Conservation (phyloP, 2,888 invertebrate genomes). For the Nineta flava region DNA sequence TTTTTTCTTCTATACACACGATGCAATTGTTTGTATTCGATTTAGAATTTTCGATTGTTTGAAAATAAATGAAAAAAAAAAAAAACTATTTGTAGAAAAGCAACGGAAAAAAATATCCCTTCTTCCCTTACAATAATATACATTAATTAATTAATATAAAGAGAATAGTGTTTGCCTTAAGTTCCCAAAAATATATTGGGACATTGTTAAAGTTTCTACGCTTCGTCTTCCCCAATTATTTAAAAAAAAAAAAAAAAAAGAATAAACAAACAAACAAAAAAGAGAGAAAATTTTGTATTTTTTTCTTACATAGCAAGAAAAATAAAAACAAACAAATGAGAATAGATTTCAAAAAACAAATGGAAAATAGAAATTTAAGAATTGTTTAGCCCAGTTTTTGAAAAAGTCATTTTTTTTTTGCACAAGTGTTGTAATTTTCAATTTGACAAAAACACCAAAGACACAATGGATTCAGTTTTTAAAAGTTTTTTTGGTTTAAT, state of each 20-base stretch:
- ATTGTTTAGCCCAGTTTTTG: not conserved
- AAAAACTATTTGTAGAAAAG: not conserved
- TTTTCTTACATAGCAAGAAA: not conserved
- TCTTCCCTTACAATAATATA: not conserved
- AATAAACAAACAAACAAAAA: not conserved
- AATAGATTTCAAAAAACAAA: no score
- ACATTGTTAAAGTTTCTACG: conserved; percentile 4
- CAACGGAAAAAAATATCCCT: not conserved
- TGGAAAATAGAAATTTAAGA: not conserved
- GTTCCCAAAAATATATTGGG: conserved; percentile 1
- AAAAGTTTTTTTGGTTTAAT: no score
- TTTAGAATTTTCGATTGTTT: no score
- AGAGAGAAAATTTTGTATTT: not conserved
- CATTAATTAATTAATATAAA: not conserved
- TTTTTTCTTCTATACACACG: no score
- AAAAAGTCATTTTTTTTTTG: no score
- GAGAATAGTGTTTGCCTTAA: conserved; percentile 4
- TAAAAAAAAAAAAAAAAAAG: not conserved
- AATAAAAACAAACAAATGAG: not conserved
- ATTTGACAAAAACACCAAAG: no score
- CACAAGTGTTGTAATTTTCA: no score
- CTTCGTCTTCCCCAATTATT: conserved; percentile 2
- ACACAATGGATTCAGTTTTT: no score
- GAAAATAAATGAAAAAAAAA: no score
- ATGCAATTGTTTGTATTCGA: no score